These are phyloP conservation scores for Coryphaenoides rupestris DNA, from an alignment of 2,113 vertebrate genomes.

Conservation along the genomic window DNA sequence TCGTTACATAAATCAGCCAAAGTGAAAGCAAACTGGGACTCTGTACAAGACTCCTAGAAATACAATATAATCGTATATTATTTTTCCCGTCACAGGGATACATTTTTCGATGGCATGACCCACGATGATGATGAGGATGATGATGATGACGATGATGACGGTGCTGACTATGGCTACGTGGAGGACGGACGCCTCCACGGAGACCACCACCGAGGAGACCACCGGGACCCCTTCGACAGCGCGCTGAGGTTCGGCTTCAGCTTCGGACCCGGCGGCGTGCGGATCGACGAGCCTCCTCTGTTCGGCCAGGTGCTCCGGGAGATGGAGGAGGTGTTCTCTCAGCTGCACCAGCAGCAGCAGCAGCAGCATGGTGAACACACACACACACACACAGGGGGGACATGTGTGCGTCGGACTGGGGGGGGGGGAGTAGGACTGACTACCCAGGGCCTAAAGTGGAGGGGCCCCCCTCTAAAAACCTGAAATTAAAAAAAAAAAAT, in stretches of 20 bases:
- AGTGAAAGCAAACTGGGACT: no score
- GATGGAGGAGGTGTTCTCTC: slow-evolving; percentile 74
- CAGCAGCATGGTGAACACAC: slow-evolving; percentile 47
- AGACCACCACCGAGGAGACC: slow-evolving; percentile 40
- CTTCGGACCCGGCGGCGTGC: slow-evolving; percentile 63
- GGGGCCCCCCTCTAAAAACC: no score
- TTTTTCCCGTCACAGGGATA: slow-evolving; percentile 55
- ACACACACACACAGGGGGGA: no score
- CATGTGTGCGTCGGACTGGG: no score
- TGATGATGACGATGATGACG: slow-evolving; percentile 62
- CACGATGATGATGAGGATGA: slow-evolving; percentile 67
- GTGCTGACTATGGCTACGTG: slow-evolving; percentile 49
- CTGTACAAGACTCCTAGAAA: no score
- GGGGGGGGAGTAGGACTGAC: no score
- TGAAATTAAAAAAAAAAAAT: no score
- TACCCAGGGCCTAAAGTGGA: no score
- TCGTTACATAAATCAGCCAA: no score
- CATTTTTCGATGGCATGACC: slow-evolving; percentile 73
- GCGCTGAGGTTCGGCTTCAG: slow-evolving; percentile 70
- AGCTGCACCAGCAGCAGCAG: slow-evolving; percentile 48
- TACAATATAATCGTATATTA: no score
- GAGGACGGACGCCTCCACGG: slow-evolving; percentile 40
- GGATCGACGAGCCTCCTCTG: slow-evolving; percentile 60
- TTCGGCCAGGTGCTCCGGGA: slow-evolving; percentile 70
- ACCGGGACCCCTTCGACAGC: slow-evolving; percentile 59